Conservation (phyloP, 2,113 vertebrate genomes). For the Pipra filicauda region DNA sequence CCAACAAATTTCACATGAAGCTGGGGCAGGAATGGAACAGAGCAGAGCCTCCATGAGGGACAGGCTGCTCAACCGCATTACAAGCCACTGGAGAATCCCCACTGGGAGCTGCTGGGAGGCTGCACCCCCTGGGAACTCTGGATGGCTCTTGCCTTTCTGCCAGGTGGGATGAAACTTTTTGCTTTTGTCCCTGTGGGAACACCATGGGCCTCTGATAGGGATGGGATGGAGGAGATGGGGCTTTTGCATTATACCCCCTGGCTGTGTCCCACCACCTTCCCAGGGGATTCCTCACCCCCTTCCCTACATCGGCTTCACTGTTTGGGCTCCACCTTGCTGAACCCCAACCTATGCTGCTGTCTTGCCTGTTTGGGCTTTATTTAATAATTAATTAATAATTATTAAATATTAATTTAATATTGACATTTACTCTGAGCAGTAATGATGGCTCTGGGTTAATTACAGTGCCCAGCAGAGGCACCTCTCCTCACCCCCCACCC, state of each 20-base stretch:
- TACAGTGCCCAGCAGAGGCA: background rate
- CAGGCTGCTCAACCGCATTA: accelerated
- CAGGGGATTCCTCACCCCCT: background rate
- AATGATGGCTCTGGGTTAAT: background rate
- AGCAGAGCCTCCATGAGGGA: background rate
- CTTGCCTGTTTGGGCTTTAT: background rate
- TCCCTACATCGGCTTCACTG: accelerated
- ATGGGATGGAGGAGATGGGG: background rate
- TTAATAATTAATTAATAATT: background rate
- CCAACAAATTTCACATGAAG: accelerated
- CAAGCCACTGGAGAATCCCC: background rate
- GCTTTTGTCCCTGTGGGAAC: background rate
- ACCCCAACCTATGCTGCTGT: background rate
- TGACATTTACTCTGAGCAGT: background rate
- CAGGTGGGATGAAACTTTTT: background rate
- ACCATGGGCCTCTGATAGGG: accelerated
- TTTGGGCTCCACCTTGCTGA: background rate
- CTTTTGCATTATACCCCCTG: background rate
- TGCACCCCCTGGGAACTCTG: background rate
- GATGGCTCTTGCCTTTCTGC: background rate
- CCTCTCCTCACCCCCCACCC: background rate
- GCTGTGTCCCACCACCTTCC: background rate
- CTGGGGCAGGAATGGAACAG: background rate
- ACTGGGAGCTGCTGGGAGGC: accelerated
- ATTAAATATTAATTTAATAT: background rate